Conservation (phyloP, 1,140 invertebrate species). For the Drosophila neocordata region DNA sequence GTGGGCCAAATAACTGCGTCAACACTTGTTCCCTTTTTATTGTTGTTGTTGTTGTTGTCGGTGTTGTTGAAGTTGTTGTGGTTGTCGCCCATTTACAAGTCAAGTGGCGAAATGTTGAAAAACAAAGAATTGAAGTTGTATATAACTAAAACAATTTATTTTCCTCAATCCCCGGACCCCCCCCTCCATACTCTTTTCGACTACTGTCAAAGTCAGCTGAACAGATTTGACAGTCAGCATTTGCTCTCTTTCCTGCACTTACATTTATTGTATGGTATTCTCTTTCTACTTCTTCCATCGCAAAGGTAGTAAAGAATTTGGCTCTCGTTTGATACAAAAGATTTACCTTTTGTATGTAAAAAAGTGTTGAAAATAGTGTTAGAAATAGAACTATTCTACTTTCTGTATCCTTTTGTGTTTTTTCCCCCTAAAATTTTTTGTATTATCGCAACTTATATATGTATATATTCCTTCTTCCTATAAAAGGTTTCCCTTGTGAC, state of each 20-base stretch:
- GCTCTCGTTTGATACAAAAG: too few species aligned
- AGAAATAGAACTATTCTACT: too few species aligned
- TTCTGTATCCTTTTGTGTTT: too few species aligned
- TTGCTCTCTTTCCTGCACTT: conserved; percentile 23
- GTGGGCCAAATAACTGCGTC: conserved; percentile 71
- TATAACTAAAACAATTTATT: conserved; percentile 78
- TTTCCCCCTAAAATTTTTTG: too few species aligned
- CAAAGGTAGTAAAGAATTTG: background rate
- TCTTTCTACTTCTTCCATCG: conserved; percentile 27
- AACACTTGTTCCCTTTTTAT: conserved; percentile 61
- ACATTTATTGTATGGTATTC: conserved; percentile 1
- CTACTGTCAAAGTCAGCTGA: conserved; percentile 51
- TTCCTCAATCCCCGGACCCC: conserved; percentile 33
- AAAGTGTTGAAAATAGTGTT: too few species aligned
- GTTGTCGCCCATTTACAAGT: conserved; percentile 71
- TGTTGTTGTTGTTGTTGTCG: conserved; percentile 41
- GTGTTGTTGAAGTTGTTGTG: conserved; percentile 30
- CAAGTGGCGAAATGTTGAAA: conserved; percentile 60
- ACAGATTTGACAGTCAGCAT: conserved; percentile 66
- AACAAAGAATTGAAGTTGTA: conserved; percentile 61
- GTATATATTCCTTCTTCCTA: too few species aligned
- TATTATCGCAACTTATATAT: too few species aligned
- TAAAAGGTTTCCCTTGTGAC: too few species aligned
- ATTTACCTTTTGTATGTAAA: too few species aligned
- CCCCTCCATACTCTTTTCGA: conserved; percentile 1